Evolutionary conservation across 2,113 vertebrate species (phyloP).

Genomic region (Astur gentilis): DNA sequence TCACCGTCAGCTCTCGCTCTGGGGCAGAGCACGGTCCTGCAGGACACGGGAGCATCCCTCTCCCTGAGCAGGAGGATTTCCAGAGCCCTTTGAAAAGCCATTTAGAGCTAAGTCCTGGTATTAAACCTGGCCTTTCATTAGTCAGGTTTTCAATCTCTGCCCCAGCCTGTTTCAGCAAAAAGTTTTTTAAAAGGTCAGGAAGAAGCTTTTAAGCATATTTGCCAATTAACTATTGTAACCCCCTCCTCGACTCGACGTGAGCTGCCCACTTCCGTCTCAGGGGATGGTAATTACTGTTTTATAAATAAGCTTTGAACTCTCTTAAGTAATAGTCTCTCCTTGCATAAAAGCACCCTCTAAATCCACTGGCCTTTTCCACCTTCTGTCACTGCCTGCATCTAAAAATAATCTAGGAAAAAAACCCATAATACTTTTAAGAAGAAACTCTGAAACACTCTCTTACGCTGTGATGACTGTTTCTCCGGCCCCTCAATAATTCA

Average conservation of each 20-base stretch:
- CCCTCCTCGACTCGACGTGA: background rate
- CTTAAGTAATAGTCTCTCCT: conserved; percentile 31
- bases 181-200: conserved; percentile 37
- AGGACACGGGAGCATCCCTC: background rate
- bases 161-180: background rate
- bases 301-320: conserved; percentile 52
- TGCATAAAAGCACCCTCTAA: conserved; percentile 25
- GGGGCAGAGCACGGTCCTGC: background rate
- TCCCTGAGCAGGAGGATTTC: conserved; percentile 33
- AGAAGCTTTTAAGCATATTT: conserved; percentile 43
- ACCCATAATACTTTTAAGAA: background rate
- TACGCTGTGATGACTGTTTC: background rate
- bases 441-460: background rate
- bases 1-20: background rate
- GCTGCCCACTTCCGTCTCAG: background rate
- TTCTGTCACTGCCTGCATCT: background rate
- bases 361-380: conserved; percentile 23
- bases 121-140: conserved; percentile 38
- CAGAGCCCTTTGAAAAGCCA: conserved; percentile 50
- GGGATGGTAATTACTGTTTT: conserved; percentile 43
- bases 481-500: background rate
- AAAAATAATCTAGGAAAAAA: background rate
- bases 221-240: conserved; percentile 1
- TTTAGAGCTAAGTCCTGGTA: conserved; percentile 40
- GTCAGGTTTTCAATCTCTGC: conserved; percentile 18